A percentile compares a stretch with the other conserved stretches of the same genome.
Evolutionary conservation across 2,797 vertebrate genomes (phyloP).

Genomic region (Rhabdophis nuchalis): DNA sequence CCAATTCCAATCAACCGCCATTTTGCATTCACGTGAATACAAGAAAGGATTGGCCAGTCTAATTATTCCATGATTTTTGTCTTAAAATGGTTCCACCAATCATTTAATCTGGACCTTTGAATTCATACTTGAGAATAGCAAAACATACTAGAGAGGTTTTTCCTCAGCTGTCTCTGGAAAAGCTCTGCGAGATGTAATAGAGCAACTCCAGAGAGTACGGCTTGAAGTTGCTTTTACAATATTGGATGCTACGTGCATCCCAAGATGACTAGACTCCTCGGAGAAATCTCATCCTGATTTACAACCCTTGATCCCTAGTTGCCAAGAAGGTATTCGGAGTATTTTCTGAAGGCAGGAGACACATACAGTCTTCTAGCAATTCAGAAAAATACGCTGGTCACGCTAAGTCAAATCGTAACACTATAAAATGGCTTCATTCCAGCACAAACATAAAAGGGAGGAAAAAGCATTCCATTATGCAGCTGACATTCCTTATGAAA

Average conservation of each 20-base stretch:
- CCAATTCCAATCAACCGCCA: conserved; percentile 61
- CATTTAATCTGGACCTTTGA: conserved; percentile 31
- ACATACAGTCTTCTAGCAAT: not conserved
- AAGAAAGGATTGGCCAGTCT: conserved; percentile 34
- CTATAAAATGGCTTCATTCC: not conserved
- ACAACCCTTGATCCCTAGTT: not conserved
- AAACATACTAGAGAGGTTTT: not conserved
- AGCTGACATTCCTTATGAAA: not conserved
- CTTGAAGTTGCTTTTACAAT: not conserved
- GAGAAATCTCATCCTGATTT: not conserved
- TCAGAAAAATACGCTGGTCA: not conserved
- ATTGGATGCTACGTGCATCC: not conserved
- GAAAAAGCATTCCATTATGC: not conserved
- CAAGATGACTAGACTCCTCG: not conserved
- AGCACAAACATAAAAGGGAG: not conserved
- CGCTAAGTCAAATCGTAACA: not conserved
- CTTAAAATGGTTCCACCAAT: conserved; percentile 33
- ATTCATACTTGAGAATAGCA: conserved; percentile 36
- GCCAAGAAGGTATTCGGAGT: not conserved
- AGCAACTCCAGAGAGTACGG: not conserved
- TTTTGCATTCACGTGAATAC: conserved; percentile 32
- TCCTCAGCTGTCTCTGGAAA: not conserved
- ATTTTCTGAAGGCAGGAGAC: not conserved
- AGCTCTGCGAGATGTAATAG: not conserved
- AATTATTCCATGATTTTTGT: conserved; percentile 30